Base-by-base conservation (phyloP, 2,113 vertebrate species). In the Mionectes macconnelli region DNA sequence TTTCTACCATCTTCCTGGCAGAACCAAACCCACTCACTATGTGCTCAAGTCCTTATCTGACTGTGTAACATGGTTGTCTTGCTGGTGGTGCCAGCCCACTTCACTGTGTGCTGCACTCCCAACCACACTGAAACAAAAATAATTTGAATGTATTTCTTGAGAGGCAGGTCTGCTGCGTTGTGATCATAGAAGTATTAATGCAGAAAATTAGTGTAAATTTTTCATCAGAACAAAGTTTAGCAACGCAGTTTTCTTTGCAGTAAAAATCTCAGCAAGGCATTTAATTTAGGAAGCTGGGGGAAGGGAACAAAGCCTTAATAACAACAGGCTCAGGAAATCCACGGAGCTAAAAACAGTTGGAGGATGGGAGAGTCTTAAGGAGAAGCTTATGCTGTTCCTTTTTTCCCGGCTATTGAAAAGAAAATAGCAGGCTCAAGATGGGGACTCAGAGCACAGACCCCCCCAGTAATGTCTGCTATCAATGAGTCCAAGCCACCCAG, bases 181-280 rank as follows among this genome's bases (percentile, higher is more conserved):
- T 72, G 80, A 92, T 90, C 89, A 47, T 9, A 92, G 80, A 87
- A 81, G 86, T 97, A 94, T 93, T 87, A 96, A 94, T 92, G 94
- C 93, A 96, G 93, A 90, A 94, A 96, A 95, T 93, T 44, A 89
- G 64, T 84, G 90, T 93, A 87, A 87, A 89, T 87, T 95, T 96
- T 94, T 96, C 52, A 94, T 96, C 76, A 89, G 89, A 93, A 89
- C 6, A 16, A 87, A 95, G 68, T 95, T 96, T 92, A 91, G 69
- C 60, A 89, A 45, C 56, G 50, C 37, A 70, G 69, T 92, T 90
- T 95, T 94, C 83, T 94, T 93, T 93, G 69, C 86, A 86, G 80
- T 86, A 92, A 92, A 93, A 94, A 78, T 90, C 76, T 94, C 84
- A 92, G 89, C 73, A 87, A 84, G 70, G 64, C 62, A 72, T 88